phyloP scores from a whole-genome alignment of 2,797 vertebrate species.

The Anisognathus igniventris region DNA sequence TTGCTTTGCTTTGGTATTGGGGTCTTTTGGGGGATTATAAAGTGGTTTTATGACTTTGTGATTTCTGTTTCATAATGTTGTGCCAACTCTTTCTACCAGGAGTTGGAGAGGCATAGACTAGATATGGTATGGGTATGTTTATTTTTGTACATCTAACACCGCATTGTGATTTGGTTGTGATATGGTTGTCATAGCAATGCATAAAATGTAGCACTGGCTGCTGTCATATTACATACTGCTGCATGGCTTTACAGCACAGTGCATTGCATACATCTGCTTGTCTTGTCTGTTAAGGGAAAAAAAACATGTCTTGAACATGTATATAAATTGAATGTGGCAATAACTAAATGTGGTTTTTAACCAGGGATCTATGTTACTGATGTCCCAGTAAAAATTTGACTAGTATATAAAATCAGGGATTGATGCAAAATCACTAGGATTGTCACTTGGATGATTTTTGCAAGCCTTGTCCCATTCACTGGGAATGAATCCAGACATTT shows the following conservation, averaged over 20 bases:
- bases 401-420: not conserved
- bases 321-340: constrained; percentile 37
- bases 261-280: constrained; percentile 96
- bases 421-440: constrained; percentile 21
- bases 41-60: constrained; percentile 85
- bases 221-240: constrained; percentile 86
- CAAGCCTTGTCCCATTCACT: constrained; percentile 21
- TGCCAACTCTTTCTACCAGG: constrained; percentile 98
- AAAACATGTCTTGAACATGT: constrained; percentile 47
- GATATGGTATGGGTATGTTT: constrained; percentile 99
- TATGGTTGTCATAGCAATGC: constrained; percentile 97
- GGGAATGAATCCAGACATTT: not conserved
- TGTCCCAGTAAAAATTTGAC: constrained; percentile 58
- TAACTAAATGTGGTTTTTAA: constrained; percentile 32
- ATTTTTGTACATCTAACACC: constrained; percentile 95
- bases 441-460: constrained; percentile 1
- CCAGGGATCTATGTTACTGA: constrained; percentile 49
- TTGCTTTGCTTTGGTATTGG: constrained; percentile 87
- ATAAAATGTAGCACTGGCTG: constrained; percentile 94
- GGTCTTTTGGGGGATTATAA: constrained; percentile 77
- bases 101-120: constrained; percentile 99
- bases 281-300: constrained; percentile 78
- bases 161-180: constrained; percentile 93
- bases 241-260: constrained; percentile 92
- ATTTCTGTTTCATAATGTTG: constrained; percentile 94